Base-by-base conservation (phyloP, 2,797 vertebrate species). In the Heteromormyrus szaboi region DNA sequence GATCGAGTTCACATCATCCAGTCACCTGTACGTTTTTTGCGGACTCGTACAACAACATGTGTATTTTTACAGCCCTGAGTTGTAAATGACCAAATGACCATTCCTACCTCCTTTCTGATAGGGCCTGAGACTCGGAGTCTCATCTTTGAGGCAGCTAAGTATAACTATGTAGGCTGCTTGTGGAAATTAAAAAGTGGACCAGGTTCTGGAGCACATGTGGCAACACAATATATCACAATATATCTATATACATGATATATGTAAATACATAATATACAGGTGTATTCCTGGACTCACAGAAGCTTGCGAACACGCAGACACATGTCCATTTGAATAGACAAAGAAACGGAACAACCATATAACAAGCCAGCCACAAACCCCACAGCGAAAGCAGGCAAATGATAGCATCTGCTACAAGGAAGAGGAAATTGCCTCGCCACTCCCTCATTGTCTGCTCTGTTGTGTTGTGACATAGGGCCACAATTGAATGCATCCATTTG, bases 401-500 rank as follows among this genome's bases (percentile, higher is more conserved):
- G 81, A 56, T 87, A 88, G 37, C 33, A 79, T 41, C 29, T 88
- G 37, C 56, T 33, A 44, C 44, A 14, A 41, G 41, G 29, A 6
- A 87, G 51, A 87, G 56, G 12, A 85, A 53, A 37, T 37, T 22
- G 87, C 48, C 84, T 79, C 3, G 22, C 19, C 50, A 33, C 62
- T 83, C 86, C 46, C 12, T 50, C 12, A 5, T 53, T 37, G 56
- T 72, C 46, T 53, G 25, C 8, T 87, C 7, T 81, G 51, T 72
- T 65, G 44, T 84, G 68, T 4, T 12, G 44, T 86, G 87, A 17
- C 29, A 41, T 17, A 11, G 85, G 54, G 54, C 48, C 54, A 79
- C 88, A 33, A 50, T 68, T 48, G 33, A 4, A 41, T 84, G 62
- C 68, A 84, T 90, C 88, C 87, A 48, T 87, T 44, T 22, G 37